Evolutionary conservation across 2,113 vertebrate species (phyloP).

Genomic region (Sebastes fasciatus): DNA sequence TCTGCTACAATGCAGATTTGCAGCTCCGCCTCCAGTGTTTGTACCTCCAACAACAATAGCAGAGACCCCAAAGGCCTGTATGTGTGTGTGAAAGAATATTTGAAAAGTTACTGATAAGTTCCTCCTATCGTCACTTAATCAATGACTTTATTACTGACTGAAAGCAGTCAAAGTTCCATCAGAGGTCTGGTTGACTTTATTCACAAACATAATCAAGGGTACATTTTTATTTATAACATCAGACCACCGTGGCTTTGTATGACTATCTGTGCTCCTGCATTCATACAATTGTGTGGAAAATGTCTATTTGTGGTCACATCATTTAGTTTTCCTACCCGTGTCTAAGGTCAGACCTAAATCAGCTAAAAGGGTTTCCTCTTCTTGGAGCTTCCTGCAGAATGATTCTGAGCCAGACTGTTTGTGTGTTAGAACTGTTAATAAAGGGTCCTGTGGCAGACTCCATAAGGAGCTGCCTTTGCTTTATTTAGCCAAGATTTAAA

Average conservation of each 20-base stretch:
- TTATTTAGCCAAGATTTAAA: conserved; percentile 52
- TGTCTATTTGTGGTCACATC: conserved; percentile 25
- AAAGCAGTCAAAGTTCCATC: neutral
- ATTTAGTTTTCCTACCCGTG: conserved; percentile 6
- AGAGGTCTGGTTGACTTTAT: neutral
- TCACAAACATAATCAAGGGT: neutral
- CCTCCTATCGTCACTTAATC: neutral
- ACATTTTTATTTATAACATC: neutral
- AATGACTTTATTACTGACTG: neutral
- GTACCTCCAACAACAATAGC: no score
- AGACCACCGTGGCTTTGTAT: neutral
- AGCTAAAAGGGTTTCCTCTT: conserved; percentile 9
- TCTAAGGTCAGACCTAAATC: conserved; percentile 26
- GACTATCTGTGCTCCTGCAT: conserved; percentile 6
- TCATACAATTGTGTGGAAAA: conserved; percentile 1
- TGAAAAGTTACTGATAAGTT: neutral
- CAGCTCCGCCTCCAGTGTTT: no score
- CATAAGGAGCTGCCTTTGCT: conserved; percentile 28
- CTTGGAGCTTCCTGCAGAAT: neutral
- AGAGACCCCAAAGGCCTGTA: no score
- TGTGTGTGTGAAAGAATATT: no score
- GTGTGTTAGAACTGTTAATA: conserved; percentile 37
- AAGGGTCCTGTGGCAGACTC: conserved; percentile 31
- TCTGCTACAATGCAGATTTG: no score
- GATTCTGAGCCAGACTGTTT: conserved; percentile 18